Percentiles rank a stretch among this genome's conserved stretches.
Evolutionary conservation across 2,797 vertebrate species (phyloP).

Genomic region (Oreortyx pictus): DNA sequence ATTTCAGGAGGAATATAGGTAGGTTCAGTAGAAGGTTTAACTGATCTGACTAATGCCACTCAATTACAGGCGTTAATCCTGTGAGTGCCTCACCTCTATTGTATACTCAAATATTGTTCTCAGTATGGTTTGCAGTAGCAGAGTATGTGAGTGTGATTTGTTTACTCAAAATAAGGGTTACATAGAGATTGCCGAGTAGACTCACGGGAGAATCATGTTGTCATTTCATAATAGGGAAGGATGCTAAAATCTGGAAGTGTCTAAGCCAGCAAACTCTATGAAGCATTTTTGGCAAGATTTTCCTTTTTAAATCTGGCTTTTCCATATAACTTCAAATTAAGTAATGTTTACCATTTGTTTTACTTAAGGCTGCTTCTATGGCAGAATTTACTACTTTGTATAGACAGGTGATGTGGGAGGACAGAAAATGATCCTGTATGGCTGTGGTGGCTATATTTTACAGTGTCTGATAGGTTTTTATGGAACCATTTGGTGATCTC

Average conservation of each 20-base stretch:
- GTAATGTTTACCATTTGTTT: background rate
- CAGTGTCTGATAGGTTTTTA: constrained; percentile 47
- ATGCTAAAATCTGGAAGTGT: background rate
- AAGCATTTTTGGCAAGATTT: constrained; percentile 2
- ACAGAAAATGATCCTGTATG: background rate
- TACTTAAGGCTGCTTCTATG: background rate
- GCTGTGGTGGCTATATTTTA: constrained; percentile 30
- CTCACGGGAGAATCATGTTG: background rate
- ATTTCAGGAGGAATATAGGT: background rate
- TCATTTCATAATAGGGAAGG: background rate
- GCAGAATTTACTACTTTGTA: background rate
- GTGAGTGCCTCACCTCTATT: background rate
- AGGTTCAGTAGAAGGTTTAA: background rate
- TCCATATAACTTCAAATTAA: background rate
- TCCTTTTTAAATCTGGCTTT: background rate
- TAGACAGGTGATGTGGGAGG: background rate
- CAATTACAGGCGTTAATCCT: background rate
- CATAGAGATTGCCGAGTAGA: background rate
- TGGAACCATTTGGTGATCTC: constrained; percentile 71
- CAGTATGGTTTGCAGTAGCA: constrained; percentile 1
- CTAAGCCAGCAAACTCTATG: background rate
- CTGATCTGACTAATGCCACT: background rate
- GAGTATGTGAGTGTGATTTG: background rate
- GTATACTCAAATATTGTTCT: background rate
- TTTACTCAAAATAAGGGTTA: background rate